Percentiles rank a stretch among this genome's conserved stretches.
phyloP scores from a whole-genome alignment of 2,888 invertebrate genomes.

The Orgyia antiqua region DNA sequence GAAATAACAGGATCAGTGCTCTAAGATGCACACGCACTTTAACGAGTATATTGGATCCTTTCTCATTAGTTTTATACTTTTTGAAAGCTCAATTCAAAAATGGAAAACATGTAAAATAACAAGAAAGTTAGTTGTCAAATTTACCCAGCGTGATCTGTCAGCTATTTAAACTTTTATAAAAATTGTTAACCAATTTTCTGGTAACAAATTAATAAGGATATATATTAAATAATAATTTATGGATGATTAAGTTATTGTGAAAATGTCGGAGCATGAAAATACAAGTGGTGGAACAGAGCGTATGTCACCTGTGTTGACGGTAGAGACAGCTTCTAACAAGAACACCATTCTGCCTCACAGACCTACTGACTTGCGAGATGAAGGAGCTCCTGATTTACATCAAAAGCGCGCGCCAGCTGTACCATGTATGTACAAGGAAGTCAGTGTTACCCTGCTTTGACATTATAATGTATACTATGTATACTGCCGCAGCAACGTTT shows the following conservation, averaged over 20 bases:
- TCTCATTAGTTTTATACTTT: conserved; percentile 32
- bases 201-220: conserved; percentile 46
- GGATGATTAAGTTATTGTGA: conserved; percentile 43
- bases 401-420: conserved; percentile 52
- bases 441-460: too few species aligned
- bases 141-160: conserved; percentile 57
- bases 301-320: conserved; percentile 38
- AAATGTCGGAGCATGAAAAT: conserved; percentile 63
- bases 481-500: too few species aligned
- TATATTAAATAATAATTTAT: conserved; percentile 39
- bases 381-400: conserved; percentile 32
- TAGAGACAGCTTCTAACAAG: conserved; percentile 40
- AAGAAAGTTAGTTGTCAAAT: conserved; percentile 59
- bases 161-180: conserved; percentile 44
- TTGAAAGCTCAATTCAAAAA: conserved; percentile 44
- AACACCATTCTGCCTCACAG: conserved; percentile 39
- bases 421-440: conserved; percentile 44
- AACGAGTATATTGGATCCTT: too few species aligned
- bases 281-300: conserved; percentile 31
- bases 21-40: too few species aligned
- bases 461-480: background rate
- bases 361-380: conserved; percentile 42
- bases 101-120: conserved; percentile 48
- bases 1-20: too few species aligned
- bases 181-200: conserved; percentile 44